Evolutionary conservation across 2,797 vertebrate genomes (phyloP), one percentile per base, ranked within the genome.

Genomic region (Cheirogaleus major): DNA sequence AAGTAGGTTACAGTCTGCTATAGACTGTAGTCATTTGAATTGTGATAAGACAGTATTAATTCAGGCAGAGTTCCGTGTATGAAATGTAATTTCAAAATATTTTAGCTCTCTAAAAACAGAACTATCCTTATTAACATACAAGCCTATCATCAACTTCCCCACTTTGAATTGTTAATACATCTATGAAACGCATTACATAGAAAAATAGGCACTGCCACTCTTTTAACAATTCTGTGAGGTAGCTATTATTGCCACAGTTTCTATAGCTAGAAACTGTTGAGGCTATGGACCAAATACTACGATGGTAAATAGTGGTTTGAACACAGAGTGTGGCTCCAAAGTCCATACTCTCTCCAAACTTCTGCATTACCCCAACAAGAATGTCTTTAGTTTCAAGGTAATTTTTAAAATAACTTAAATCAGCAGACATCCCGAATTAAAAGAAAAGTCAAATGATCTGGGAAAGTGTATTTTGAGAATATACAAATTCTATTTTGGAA

Each of bases 381-480:
- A 69, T 69, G 35, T 55, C 57, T 69, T 50, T 27, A 30, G 30
- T 45, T n/a, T 76, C 76, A 61, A 87, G 41, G 20, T n/a, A 86
- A 93, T 52, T 81, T 52, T 55, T 70, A 72, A 87, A n/a, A 55
- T n/a, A 91, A 76, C 61, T 63, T 69, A 84, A 92, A 84, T 43
- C 63, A 41, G 6, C 65, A 75, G 14, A 57, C 7, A 43, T 50
- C 22, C 13, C 55, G 13, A 70, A 13, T 80, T 89, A 30, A 90
- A 88, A 73, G 50, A 78, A 80, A 83, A 84, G 17, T 65, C 63
- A 75, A 63, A 69, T 48, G 18, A 72, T 75, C 41, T 18, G 5
- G 78, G 30, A 59, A 90, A 93, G 32, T 38, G 0, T 89, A 50
- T 45, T 95, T 93, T 82, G 43, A 78, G 30, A 91, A 32, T 22